Conservation (phyloP, 2,113 vertebrate species). For the Ctenomys sociabilis region DNA sequence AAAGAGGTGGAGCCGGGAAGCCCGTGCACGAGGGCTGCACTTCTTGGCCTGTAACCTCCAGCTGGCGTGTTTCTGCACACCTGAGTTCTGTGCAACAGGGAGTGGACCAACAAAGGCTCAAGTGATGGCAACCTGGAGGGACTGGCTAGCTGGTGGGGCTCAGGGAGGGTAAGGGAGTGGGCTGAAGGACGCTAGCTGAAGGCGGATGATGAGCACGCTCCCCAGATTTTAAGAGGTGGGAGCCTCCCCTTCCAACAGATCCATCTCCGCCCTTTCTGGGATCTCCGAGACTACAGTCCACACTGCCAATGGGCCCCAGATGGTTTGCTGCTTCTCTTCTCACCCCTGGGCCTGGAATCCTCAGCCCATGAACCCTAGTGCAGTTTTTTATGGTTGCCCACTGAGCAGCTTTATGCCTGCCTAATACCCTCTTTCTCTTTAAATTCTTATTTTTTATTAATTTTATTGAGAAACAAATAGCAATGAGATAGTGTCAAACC, state of each 20-base stretch:
- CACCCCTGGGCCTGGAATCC: no score
- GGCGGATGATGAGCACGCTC: accelerated
- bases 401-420: background rate
- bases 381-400: no score
- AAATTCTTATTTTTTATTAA: no score
- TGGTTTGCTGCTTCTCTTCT: no score
- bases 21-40: accelerated
- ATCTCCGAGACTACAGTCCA: no score
- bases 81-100: background rate
- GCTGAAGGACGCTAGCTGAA: background rate
- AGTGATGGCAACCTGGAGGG: accelerated
- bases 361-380: background rate
- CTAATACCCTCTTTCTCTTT: accelerated
- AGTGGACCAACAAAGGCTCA: background rate
- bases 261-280: accelerated
- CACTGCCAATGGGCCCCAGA: no score
- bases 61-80: background rate
- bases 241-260: accelerated
- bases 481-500: no score
- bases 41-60: background rate
- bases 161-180: background rate
- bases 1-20: background rate
- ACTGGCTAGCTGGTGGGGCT: background rate
- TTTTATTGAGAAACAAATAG: no score
- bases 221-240: background rate